Conservation (phyloP, 2,113 vertebrate genomes). For the Elachura formosa region DNA sequence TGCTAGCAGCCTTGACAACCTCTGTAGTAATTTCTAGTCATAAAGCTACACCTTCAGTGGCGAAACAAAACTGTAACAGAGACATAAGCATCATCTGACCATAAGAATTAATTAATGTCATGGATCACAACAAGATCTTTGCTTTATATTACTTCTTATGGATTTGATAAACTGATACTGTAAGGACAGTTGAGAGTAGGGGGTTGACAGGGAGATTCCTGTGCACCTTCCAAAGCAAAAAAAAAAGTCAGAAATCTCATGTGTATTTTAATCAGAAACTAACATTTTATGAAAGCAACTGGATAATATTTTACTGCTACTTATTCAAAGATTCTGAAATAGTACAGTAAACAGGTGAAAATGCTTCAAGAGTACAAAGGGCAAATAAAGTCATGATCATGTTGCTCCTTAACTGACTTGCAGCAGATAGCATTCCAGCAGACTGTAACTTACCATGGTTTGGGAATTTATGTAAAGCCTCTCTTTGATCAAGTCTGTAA, state of each 20-base stretch:
- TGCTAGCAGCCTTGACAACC: not conserved
- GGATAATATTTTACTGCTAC: conserved; percentile 30
- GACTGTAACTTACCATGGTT: not conserved
- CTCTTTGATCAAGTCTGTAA: not conserved
- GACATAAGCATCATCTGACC: not conserved
- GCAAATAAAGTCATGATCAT: not conserved
- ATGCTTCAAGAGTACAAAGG: conserved; percentile 15
- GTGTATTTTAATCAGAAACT: conserved; percentile 30
- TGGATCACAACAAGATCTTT: not conserved
- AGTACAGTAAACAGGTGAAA: conserved; percentile 33
- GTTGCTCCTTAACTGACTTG: not conserved
- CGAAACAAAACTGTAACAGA: not conserved
- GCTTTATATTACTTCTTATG: not conserved
- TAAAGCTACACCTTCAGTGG: not conserved
- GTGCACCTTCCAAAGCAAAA: not conserved
- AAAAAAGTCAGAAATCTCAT: not conserved
- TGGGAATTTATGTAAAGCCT: not conserved
- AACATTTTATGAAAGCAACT: conserved; percentile 46
- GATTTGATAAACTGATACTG: not conserved
- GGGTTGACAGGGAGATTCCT: not conserved
- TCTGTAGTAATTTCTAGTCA: not conserved
- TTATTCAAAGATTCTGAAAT: conserved; percentile 47
- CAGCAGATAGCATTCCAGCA: not conserved
- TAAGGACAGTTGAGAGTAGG: not conserved
- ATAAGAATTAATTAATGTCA: not conserved